Evolutionary conservation across 2,888 invertebrate species (phyloP).

Genomic region (Apotomis turbidana): DNA sequence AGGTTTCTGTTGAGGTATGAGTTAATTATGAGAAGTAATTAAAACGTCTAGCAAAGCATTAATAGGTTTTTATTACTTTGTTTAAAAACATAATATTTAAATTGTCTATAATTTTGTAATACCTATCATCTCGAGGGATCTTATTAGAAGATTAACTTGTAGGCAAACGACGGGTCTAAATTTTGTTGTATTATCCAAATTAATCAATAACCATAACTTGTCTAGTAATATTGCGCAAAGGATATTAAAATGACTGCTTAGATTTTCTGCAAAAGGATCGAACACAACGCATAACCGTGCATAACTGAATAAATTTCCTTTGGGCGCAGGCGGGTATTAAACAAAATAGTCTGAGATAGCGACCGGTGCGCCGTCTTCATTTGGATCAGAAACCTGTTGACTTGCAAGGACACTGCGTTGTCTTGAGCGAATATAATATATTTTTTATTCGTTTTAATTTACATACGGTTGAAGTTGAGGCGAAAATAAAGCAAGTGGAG

Average conservation of each 20-base stretch:
- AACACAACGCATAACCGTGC: slow-evolving; percentile 24
- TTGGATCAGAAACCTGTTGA: slow-evolving; percentile 58
- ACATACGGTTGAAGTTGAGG: slow-evolving; percentile 17
- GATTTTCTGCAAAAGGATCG: slow-evolving; percentile 25
- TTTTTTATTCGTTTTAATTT: slow-evolving; percentile 42
- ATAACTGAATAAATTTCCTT: slow-evolving; percentile 31
- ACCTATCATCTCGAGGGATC: neutral
- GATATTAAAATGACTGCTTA: slow-evolving; percentile 25
- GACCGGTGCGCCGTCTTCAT: slow-evolving; percentile 42
- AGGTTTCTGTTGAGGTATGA: neutral
- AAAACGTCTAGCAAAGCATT: too few species aligned
- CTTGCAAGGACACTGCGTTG: slow-evolving; percentile 57
- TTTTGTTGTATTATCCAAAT: slow-evolving; percentile 16
- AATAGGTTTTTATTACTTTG: too few species aligned
- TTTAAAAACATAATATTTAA: too few species aligned
- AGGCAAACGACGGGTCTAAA: neutral
- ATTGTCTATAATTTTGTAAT: neutral
- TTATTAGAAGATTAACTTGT: slow-evolving; percentile 12
- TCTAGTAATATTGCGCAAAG: slow-evolving; percentile 24
- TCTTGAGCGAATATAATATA: slow-evolving; percentile 47
- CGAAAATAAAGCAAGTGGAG: neutral
- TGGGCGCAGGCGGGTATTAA: slow-evolving; percentile 24
- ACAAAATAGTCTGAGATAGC: slow-evolving; percentile 28
- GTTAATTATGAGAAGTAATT: too few species aligned
- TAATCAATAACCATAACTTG: slow-evolving; percentile 30